Base-by-base conservation (phyloP, 2,888 invertebrate genomes). In the Sphecodes monilicornis region DNA sequence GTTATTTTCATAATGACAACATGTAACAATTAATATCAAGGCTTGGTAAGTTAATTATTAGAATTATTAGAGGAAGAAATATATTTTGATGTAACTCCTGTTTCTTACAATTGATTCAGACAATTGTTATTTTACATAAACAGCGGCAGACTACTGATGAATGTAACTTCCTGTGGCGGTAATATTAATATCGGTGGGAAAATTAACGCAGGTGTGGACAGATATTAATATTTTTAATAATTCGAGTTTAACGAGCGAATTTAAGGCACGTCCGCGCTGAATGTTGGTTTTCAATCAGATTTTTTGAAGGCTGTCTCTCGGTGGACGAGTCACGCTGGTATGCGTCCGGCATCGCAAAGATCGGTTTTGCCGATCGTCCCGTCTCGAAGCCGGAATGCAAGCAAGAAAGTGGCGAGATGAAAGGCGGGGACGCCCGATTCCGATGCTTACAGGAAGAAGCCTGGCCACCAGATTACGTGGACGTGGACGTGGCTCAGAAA, bases 381-480 rank as follows among this genome's bases (percentile, higher is more conserved):
- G 46, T 80, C 82, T 78, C 73, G 82, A 29, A 57, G 8, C 54
- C 54, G 88, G 89, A 89, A 89, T 89, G 89, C 84, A 57, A 70
- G 85, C 80, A 89, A 89, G 89, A 89, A 89, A 87, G 82, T 82
- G 85, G 76, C 85, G 85, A 78, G 84, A 75, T 76, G 82, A 85
- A 85, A 86, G 78, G 80, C 83, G 80, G 76, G 80, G 77, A 83
- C 76, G 83, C 76, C 72, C 72, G 81, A 86, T 86, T 80, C 86
- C 82, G 75, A 86, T 79, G 82, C 60, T 29, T 76, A 84, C 85
- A 84, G 90, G 89, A 90, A 90, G 86, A 66, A 84, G 84, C 71
- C 72, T 68, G 66, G 85, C 88, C 87, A 32, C 88, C 82, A 76
- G 77, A 87, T 81, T 89, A 87, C 87, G 88, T 89, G 86, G 84